A percentile compares a stretch with the other conserved stretches of the same genome.
These are phyloP conservation scores for Drosophila melanogaster DNA, from an alignment of 1,140 invertebrate species.

Conservation along the genomic window DNA sequence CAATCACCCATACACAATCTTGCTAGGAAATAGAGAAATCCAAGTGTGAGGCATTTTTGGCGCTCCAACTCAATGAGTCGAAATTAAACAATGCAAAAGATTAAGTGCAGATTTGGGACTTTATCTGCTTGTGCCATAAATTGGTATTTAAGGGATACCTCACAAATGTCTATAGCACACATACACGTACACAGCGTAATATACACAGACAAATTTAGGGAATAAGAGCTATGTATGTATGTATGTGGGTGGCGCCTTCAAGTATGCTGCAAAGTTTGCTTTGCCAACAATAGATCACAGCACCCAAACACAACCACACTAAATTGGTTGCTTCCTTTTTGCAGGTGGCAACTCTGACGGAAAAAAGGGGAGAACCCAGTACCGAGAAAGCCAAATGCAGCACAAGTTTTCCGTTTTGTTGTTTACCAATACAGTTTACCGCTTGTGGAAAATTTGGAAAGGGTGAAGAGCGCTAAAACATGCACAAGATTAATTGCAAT, in stretches of 20 bases:
- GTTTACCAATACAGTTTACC: slow-evolving; percentile 70
- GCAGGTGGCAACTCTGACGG: slow-evolving; percentile 34
- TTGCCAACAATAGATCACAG: slow-evolving; percentile 80
- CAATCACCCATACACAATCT: slow-evolving; percentile 6
- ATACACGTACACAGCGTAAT: slow-evolving; percentile 6
- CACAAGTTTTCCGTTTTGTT: slow-evolving; percentile 58
- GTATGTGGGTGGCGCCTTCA: slow-evolving; percentile 50
- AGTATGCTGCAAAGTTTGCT: slow-evolving; percentile 73
- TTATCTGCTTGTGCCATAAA: slow-evolving; percentile 84
- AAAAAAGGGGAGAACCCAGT: not conserved
- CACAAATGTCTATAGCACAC: slow-evolving; percentile 78
- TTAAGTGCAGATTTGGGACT: slow-evolving; percentile 85
- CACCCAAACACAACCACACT: slow-evolving; percentile 35
- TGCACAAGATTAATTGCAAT: slow-evolving; percentile 83
- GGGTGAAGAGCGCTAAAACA: slow-evolving; percentile 19
- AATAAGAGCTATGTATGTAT: slow-evolving; percentile 14
- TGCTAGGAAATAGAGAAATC: not conserved
- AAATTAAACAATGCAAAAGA: slow-evolving; percentile 85
- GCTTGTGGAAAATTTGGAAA: not conserved
- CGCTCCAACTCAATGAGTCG: slow-evolving; percentile 82
- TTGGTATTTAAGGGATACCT: slow-evolving; percentile 84
- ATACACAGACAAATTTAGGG: slow-evolving; percentile 6
- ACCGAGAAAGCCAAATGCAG: slow-evolving; percentile 37
- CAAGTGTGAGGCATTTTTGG: slow-evolving; percentile 54
- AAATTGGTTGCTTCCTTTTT: slow-evolving; percentile 32